phyloP scores from a whole-genome alignment of 2,888 invertebrate species.

The Epinotia nisella region DNA sequence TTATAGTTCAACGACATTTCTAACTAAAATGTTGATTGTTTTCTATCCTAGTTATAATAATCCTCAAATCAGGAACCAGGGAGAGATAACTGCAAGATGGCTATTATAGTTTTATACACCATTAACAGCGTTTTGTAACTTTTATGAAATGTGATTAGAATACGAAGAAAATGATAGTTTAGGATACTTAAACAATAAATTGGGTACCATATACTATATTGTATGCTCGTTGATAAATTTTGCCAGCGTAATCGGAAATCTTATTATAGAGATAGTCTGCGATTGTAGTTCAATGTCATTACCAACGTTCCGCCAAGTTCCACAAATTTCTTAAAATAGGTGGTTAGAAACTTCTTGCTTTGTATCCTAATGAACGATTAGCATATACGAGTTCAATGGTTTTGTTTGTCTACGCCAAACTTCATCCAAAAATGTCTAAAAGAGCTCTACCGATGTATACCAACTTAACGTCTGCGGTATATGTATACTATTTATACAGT shows the following conservation, averaged over 20 bases:
- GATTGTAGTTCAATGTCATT: conserved; percentile 39
- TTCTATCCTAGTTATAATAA: too few relatives aligned
- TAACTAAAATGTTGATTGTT: too few relatives aligned
- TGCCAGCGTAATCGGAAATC: conserved; percentile 24
- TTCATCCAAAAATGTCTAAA: conserved; percentile 31
- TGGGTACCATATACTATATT: background rate
- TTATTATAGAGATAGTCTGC: conserved; percentile 21
- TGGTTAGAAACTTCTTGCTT: background rate
- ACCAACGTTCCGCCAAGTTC: conserved; percentile 28
- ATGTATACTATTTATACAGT: conserved; percentile 54
- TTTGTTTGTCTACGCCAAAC: conserved; percentile 31
- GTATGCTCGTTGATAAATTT: conserved; percentile 10
- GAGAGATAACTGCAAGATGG: too few relatives aligned
- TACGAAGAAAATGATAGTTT: background rate
- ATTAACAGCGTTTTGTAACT: background rate
- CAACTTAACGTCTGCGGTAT: conserved; percentile 44
- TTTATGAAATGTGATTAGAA: background rate
- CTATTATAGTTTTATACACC: background rate
- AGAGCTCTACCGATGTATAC: conserved; percentile 35
- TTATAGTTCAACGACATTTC: too few relatives aligned
- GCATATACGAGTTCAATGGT: conserved; percentile 38
- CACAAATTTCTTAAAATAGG: conserved; percentile 8
- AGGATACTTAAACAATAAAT: background rate
- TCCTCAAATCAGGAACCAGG: too few relatives aligned
- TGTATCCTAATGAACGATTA: conserved; percentile 34